Evolutionary conservation across 2,797 vertebrate species (phyloP), one percentile per base, ranked within the genome.

Genomic region (Periparus ater): DNA sequence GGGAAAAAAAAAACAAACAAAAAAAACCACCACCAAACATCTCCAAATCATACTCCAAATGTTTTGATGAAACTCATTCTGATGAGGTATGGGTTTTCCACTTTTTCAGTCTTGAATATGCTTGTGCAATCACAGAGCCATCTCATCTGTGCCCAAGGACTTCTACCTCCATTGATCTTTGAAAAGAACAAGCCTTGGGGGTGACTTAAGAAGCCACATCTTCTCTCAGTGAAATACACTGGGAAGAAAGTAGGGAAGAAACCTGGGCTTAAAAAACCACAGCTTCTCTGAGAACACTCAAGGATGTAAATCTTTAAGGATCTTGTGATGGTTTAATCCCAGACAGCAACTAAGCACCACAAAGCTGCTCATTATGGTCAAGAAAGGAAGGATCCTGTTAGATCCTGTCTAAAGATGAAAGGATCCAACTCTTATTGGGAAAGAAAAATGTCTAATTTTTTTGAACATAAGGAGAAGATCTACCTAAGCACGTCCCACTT

Each of bases 201-300:
- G 3, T 27, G n/a, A 75, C 25, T 10, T 9, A 5, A 71, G 70
- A 74, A 87, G 45, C 11, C 20, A 6, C 36, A 38, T 34, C 42
- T 25, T 68, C 75, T 78, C 29, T 22, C 70, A 57, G 50, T 61
- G 45, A 78, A 71, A 50, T 11, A 60, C 7, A 85, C 9, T 30
- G 58, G 20, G 6, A 92, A 42, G 45, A 44, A 75, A 4, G 21
- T 6, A 84, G 34, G 11, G 21, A 68, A 76, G 62, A 89, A 88
- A 72, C 7, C 1, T 11, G 74, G 0, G 2, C 45, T 60, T 53
- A 17, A 20, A 42, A 85, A 53, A 6, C 0, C 25, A 47, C 25
- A 51, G 25, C 16, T 71, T 84, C 71, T 62, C 70, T 45, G 45
- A 88, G 66, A 72, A 5, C 23, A 50, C 23, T 65, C 11, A 53